phyloP scores from a whole-genome alignment of 2,797 vertebrate genomes.

The Tragelaphus eurycerus region DNA sequence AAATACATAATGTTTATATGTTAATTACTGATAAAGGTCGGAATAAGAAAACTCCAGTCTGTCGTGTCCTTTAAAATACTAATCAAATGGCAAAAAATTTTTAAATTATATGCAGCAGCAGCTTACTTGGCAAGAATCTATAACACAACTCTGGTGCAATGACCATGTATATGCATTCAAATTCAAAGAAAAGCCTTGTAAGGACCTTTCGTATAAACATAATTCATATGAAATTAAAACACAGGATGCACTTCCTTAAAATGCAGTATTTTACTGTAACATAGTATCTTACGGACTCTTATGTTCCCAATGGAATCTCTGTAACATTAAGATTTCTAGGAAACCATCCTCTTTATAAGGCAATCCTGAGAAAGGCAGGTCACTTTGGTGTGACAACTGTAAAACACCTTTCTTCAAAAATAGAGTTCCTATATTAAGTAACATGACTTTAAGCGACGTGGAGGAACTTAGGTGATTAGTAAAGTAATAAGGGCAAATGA shows the following conservation, averaged over 20 bases:
- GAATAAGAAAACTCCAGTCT: slow-evolving; percentile 33
- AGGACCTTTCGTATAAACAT: not conserved
- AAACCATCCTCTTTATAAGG: not conserved
- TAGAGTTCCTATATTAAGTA: not conserved
- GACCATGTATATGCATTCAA: not conserved
- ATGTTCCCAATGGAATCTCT: not conserved
- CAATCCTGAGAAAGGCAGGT: slow-evolving; percentile 34
- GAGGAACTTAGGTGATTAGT: not conserved
- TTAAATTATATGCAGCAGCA: slow-evolving; percentile 59
- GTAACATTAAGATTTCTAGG: not conserved
- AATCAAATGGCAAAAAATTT: not conserved
- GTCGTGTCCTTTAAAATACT: not conserved
- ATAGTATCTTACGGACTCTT: not conserved
- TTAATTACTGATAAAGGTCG: slow-evolving; percentile 43
- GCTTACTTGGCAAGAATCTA: slow-evolving; percentile 48
- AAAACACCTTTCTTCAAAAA: slow-evolving; percentile 41
- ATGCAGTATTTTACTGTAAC: not conserved
- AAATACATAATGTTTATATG: not conserved
- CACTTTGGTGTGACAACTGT: not conserved
- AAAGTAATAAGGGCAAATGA: not conserved
- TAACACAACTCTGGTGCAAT: not conserved
- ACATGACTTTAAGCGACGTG: not conserved
- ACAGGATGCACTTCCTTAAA: not conserved
- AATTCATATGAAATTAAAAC: slow-evolving; percentile 2
- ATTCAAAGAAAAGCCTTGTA: slow-evolving; percentile 32